Evolutionary conservation across 2,113 vertebrate genomes (phyloP), one percentile per base, ranked within the genome.

Genomic region (Plectropomus leopardus): DNA sequence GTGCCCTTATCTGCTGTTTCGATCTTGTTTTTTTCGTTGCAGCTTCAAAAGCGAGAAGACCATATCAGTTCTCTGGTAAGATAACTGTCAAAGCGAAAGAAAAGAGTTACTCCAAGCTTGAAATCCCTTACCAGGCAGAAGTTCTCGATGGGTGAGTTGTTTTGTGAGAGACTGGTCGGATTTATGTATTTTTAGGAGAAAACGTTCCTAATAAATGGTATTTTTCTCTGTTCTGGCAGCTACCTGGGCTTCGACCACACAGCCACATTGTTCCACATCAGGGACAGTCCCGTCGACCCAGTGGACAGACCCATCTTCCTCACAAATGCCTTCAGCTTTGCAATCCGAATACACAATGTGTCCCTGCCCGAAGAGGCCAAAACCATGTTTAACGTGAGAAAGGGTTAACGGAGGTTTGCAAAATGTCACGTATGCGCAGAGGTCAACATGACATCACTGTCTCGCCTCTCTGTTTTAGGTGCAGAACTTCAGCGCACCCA

Each of bases 41-140:
- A 99, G 98, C 98, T 78, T 99, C 98, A 89, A 99, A 98, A 95
- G 97, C 97, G 63, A 97, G 96, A 95, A 96, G 96, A 86, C 75
- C 96, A 21, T 96, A 95, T 87, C 98, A 99, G 86, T 96, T 97
- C 92, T 97, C 96, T 94, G 98, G 98, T 71, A 99, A 98, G 96
- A 99, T 99, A 93, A 98, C 97, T 45, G 98, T 99, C 68, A 99
- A 99, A 95, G 97, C 98, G 19, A 99, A 98, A 93, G 98, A 99
- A 92, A 99, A 99, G 92, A 99, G 95, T 90, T 99, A 99, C 79
- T 98, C 98, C 86, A 99, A 99, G 95, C 97, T 99, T 86, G 98
- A 99, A 97, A 99, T 99, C 94, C 98, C 98, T 0, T 99, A 99
- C 94, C 98, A 99, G 93, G 98, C 97, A 61, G 98, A 99, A 86